phyloP scores from a whole-genome alignment of 35 echinoderm and acorn worm genomes.

The Antedon bifida region DNA sequence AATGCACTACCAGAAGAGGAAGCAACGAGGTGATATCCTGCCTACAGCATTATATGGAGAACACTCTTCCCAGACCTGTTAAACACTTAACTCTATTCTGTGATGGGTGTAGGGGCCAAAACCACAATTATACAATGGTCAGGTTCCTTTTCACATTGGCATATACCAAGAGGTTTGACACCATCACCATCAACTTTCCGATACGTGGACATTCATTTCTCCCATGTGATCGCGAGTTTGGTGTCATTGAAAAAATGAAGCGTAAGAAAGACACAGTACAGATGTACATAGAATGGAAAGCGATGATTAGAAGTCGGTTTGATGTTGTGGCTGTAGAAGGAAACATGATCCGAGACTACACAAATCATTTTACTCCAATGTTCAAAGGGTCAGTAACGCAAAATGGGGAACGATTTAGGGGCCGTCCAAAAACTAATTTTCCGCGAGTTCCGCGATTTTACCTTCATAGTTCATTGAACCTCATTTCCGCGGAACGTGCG shows the following conservation, averaged over 20 bases:
- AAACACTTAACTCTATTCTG: not conserved
- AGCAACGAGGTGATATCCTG: conserved; percentile 18
- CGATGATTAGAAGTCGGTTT: conserved; percentile 10
- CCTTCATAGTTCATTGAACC: too few relatives aligned
- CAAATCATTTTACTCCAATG: not conserved
- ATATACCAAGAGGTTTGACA: not conserved
- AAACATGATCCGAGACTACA: not conserved
- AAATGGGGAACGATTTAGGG: too few relatives aligned
- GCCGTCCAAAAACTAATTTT: too few relatives aligned
- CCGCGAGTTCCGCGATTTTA: too few relatives aligned
- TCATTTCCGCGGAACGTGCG: too few relatives aligned
- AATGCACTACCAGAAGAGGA: not conserved
- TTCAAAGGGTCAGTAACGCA: conserved; percentile 12
- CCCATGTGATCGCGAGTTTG: conserved; percentile 25
- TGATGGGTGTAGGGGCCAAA: conserved; percentile 12
- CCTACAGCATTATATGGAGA: conserved; percentile 6
- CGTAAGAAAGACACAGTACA: conserved; percentile 12
- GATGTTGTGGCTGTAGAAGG: conserved; percentile 1
- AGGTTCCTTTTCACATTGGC: not conserved
- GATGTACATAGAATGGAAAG: conserved; percentile 13
- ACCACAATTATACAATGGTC: not conserved
- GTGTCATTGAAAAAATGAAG: conserved; percentile 12
- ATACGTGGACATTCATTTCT: conserved; percentile 23
- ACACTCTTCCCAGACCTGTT: not conserved
- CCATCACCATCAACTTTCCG: conserved; percentile 5